Percentiles rank a stretch among this genome's conserved stretches.
phyloP scores from a whole-genome alignment of 2,113 vertebrate genomes.

The Columba janthina region DNA sequence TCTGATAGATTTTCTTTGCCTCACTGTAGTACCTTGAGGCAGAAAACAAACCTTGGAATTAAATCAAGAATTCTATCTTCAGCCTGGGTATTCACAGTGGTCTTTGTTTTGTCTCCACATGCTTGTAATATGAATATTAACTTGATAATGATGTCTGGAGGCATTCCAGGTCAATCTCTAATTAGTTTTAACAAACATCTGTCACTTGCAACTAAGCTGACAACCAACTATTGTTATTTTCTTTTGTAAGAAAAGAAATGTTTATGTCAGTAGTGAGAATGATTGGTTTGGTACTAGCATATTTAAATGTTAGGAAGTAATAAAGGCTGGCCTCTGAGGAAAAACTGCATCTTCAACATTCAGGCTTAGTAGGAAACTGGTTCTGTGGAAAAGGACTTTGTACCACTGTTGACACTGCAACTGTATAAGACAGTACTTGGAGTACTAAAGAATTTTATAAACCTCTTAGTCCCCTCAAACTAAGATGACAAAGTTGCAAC shows the following conservation, averaged over 20 bases:
- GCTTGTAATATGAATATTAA: background rate
- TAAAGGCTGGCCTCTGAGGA: background rate
- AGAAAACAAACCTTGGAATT: background rate
- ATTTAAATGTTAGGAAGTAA: background rate
- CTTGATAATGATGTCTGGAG: background rate
- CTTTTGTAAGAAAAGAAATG: background rate
- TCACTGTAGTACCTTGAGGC: background rate
- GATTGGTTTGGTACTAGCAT: background rate
- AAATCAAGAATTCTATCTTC: background rate
- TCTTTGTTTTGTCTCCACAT: background rate
- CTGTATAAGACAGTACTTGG: background rate
- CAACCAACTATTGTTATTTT: background rate
- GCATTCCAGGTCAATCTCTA: background rate
- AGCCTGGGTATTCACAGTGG: background rate
- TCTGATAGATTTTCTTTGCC: background rate
- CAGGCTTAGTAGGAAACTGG: background rate
- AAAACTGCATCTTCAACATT: background rate
- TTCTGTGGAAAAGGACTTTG: background rate
- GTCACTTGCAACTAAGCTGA: background rate
- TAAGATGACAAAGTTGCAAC: background rate
- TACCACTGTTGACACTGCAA: background rate
- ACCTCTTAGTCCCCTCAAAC: background rate
- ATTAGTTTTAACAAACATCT: slow-evolving; percentile 2
- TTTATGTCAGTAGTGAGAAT: background rate
- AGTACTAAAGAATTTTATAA: background rate